Base-by-base conservation (phyloP, 2,797 vertebrate species). In the Buceros bicornis region DNA sequence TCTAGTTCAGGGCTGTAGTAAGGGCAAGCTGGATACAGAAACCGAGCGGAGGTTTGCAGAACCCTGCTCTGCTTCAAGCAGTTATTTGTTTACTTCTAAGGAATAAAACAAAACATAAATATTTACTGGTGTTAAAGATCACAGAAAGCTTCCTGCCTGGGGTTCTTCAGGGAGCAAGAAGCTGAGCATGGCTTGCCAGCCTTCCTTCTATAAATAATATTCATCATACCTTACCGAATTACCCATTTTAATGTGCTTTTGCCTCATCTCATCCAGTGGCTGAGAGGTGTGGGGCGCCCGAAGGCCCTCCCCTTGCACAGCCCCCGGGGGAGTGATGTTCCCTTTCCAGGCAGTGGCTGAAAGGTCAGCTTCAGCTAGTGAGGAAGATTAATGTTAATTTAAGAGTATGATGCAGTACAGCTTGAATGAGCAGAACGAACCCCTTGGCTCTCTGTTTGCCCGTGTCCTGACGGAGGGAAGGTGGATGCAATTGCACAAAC, bases 321-420 rank as follows among this genome's bases (percentile, higher is more conserved):
- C 93, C 95, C 93, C 76, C 33, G 43, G 80, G 92, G 94, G 69
- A 93, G 82, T 33, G 90, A 80, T 95, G 90, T 69, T 95, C 65
- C 96, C 95, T 98, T 95, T 97, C 95, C 96, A 97, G 95, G 79
- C 98, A 95, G n/a, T 50, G 82, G 77, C 87, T 90, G 57, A 92
- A 92, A 98, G 97, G 98, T 98, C 98, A 98, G 91, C 96, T 35
- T 48, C 60, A 78, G 83, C 93, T 62, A 45, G 84, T n/a, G 69
- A 82, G 96, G 90, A 91, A 95, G 96, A 95, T 97, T 96, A 92
- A 96, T 98, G 97, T 83, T 90, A 79, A 97, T 98, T 97, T 88
- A 86, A 76, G 92, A 65, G 90, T 50, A 81, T 31, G 78, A 82
- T 60, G 53, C 31, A 18, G 61, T 83, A 53, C 48, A 47, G 77